Conservation (phyloP, 35 echinoderm and acorn worm species). For the Ophiothrix spiculata region DNA sequence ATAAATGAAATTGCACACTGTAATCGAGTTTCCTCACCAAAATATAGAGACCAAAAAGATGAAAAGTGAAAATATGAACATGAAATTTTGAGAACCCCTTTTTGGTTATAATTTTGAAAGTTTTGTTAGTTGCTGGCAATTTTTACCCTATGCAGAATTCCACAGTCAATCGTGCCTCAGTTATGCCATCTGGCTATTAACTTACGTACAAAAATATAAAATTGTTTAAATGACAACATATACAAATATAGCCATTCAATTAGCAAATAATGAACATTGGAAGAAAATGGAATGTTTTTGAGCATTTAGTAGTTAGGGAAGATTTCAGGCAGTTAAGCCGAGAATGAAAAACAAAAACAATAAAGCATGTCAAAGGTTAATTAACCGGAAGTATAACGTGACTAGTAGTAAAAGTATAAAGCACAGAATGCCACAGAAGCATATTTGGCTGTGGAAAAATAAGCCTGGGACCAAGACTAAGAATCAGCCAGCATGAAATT, state of each 20-base stretch:
- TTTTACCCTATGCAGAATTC: conserved; percentile 11
- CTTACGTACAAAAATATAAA: neutral
- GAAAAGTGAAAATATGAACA: neutral
- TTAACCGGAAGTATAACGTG: conserved; percentile 1
- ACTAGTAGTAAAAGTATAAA: conserved; percentile 9
- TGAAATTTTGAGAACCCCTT: neutral
- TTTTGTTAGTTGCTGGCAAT: neutral
- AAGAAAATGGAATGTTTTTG: neutral
- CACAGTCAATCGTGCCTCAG: conserved; percentile 9
- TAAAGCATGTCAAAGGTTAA: conserved; percentile 4
- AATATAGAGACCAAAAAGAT: neutral
- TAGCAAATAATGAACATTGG: neutral
- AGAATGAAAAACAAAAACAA: neutral
- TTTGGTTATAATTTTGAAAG: neutral
- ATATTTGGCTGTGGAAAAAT: conserved; percentile 2
- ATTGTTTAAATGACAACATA: neutral
- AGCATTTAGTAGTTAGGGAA: neutral
- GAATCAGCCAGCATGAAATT: neutral
- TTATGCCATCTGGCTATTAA: neutral
- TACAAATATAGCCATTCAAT: neutral
- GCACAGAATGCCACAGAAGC: conserved; percentile 14
- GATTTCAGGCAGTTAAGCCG: conserved; percentile 8
- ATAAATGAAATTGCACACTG: neutral
- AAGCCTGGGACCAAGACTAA: conserved; percentile 9
- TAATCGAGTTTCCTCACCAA: neutral